A percentile compares a stretch with the other conserved stretches of the same genome.
Evolutionary conservation across 2,113 vertebrate genomes (phyloP).

Genomic region (Sus scrofa): T2T-Sscrofa CM000816.6:56092001-56092500

Average conservation of each 20-base stretch:
- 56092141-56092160: not conserved
- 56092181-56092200: not conserved
- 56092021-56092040: not conserved
- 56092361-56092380: not conserved
- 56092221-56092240: not conserved
- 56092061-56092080: slow-evolving; percentile 40
- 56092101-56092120: not conserved
- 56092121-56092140: not conserved
- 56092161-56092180: not conserved
- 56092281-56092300: not conserved
- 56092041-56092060: not conserved
- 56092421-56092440: not conserved
- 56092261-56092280: not conserved
- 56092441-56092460: not conserved
- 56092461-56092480: not conserved
- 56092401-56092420: not conserved
- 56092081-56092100: not conserved
- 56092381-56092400: not conserved
- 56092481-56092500: not conserved
- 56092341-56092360: not conserved
- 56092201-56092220: slow-evolving; percentile 1
- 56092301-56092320: not conserved
- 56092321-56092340: not conserved
- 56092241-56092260: slow-evolving; percentile 6
- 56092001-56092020: not conserved